Percentiles rank a stretch among this genome's conserved stretches.
Evolutionary conservation across 2,113 vertebrate genomes (phyloP).

Genomic region (Cisticola juncidis): DNA sequence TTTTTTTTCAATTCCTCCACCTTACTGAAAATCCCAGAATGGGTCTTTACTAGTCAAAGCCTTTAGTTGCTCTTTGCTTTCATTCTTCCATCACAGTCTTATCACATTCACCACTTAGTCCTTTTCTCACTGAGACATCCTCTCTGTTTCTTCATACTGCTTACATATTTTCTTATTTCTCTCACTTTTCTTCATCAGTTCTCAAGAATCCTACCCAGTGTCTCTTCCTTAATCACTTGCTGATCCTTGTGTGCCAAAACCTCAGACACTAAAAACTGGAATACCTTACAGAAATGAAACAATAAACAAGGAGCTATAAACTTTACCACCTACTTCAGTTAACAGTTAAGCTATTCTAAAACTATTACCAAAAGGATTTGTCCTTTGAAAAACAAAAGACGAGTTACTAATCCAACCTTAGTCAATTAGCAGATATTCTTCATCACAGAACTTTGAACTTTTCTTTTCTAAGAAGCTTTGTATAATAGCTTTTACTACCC

Average conservation of each 20-base stretch:
- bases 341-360: neutral
- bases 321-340: neutral
- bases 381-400: neutral
- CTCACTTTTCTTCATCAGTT: neutral
- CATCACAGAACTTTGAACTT: constrained; percentile 31
- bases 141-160: neutral
- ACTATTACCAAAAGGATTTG: neutral
- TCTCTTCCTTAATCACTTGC: neutral
- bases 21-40: neutral
- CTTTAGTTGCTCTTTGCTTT: neutral
- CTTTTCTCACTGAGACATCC: neutral
- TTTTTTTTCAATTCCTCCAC: neutral
- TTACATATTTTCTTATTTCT: neutral
- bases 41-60: neutral
- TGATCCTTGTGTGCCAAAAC: neutral
- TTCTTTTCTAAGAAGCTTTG: constrained; percentile 61
- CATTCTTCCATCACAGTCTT: neutral
- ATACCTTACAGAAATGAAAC: neutral
- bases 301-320: neutral
- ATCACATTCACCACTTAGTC: neutral
- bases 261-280: neutral
- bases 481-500: constrained; percentile 42
- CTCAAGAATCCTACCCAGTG: neutral
- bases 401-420: constrained; percentile 31
- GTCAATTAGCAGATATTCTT: constrained; percentile 34